Evolutionary conservation across 2,113 vertebrate genomes (phyloP), one percentile per base, ranked within the genome.

Genomic region (Paramormyrops kingsleyae): DNA sequence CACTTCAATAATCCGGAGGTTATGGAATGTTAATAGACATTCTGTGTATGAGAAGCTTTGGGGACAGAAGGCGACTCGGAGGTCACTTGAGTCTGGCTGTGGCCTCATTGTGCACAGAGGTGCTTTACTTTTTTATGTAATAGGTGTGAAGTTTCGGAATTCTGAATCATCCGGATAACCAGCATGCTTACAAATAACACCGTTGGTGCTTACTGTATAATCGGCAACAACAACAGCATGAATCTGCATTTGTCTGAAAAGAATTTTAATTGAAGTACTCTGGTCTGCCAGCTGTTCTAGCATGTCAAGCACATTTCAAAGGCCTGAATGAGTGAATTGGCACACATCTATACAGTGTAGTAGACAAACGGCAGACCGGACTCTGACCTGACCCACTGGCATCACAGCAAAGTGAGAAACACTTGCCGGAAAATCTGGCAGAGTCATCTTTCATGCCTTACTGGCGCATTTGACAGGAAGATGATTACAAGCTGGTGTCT

Each of bases 401-500:
- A 80, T 80, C 4, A 80, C 74, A 80, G 35, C 31, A 80, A 7
- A 80, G 74, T 80, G 74, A 80, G 74, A 42, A 80, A 42, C 31
- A 19, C 13, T 77, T 77, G 27, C 31, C 5, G 70, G 31, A 35
- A 77, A 17, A 13, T 17, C 70, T 42, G 31, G 7, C 74, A 39
- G 27, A 77, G 70, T 39, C 70, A 80, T 80, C 74, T 80, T 39
- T 80, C 35, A 80, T 42, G 35, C 12, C 35, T 80, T 39, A 35
- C 13, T 42, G 74, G 74, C 5, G 0, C 74, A 2, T 80, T 12
- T 19, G 35, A 80, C 35, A 39, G 74, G 13, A 80, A 42, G 74
- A 80, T 80, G 74, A 80, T 70, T 27, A 70, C 62, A 80, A 80
- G 35, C 35, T 80, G 74, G 74, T 80, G 74, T 80, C 74, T 80